Percentiles rank a stretch among this genome's conserved stretches.
These are phyloP conservation scores for Meteorus cinctellus DNA, from an alignment of 2,888 invertebrate species.

Conservation along the genomic window DNA sequence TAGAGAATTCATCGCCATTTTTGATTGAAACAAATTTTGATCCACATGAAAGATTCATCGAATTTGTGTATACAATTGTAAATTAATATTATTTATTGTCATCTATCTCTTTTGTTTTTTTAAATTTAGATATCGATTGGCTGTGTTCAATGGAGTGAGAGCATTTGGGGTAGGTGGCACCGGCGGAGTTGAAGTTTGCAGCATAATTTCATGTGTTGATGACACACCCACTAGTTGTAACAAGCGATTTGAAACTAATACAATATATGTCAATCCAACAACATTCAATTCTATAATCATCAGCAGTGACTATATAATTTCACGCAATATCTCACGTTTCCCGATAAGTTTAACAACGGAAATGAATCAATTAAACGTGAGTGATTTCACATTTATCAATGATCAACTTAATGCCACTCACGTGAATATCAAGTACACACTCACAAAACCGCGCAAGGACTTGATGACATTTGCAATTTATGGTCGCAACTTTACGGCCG, in stretches of 20 bases:
- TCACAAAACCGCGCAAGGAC: constrained; percentile 52
- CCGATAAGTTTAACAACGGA: constrained; percentile 52
- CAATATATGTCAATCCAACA: constrained; percentile 51
- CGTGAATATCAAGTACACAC: constrained; percentile 47
- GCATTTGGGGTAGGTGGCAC: constrained; percentile 41
- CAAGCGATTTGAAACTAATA: constrained; percentile 49
- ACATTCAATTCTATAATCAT: constrained; percentile 58
- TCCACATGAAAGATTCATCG: too few species aligned
- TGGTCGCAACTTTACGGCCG: constrained; percentile 58
- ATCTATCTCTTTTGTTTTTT: constrained; percentile 24
- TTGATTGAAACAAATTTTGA: too few species aligned
- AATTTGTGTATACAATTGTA: too few species aligned
- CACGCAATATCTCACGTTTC: constrained; percentile 46
- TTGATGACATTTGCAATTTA: constrained; percentile 60
- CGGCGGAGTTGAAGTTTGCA: constrained; percentile 55
- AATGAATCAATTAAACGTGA: constrained; percentile 50
- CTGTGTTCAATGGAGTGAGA: constrained; percentile 59
- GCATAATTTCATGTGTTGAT: constrained; percentile 55
- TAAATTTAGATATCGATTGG: constrained; percentile 57
- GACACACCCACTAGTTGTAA: constrained; percentile 51
- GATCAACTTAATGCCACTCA: constrained; percentile 46
- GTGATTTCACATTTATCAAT: constrained; percentile 48
- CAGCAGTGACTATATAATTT: constrained; percentile 46
- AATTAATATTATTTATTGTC: too few species aligned
- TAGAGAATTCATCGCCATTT: too few species aligned